Evolutionary conservation across 2,888 invertebrate genomes (phyloP), one percentile per base, ranked within the genome.

Genomic region (Polietes domitor): DNA sequence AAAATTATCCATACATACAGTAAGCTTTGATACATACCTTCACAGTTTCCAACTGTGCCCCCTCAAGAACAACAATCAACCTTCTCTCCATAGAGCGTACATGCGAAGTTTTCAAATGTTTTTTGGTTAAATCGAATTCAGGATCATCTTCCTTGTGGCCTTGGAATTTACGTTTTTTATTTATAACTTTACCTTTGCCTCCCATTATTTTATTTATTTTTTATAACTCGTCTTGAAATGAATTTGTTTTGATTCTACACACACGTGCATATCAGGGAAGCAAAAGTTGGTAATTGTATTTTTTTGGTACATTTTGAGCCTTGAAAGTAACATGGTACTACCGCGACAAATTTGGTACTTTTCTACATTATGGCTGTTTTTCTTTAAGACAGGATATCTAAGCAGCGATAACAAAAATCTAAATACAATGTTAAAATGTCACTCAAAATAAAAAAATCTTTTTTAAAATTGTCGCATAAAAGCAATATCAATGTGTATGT

Each of bases 11-110:
- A 0, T 61, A 12, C n/a, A 61, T 15, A n/a, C 24, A 26, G 9
- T n/a, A 32, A 12, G 21, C 37, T 32, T 32, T 32, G 37, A 37
- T 7, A 41, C 89, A 89, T 92, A 98, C 98, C 94, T 99, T 99
- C 0, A 98, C 98, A 58, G 98, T 97, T 93, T 99, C 99, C 74
- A 99, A 92, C 89, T 98, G 98, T 3, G 99, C 98, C 80, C 96
- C 96, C 93, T 99, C 99, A 76, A 99, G 93, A 80, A 99, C 95
- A 53, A 99, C 95, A 86, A 99, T 97, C 21, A 99, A 93, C 71
- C 99, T 95, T 92, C 98, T 98, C 88, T 98, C 97, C 92, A 96
- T 95, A 87, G 97, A 96, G 88, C 95, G 95, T 65, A 96, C 93
- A 86, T 97, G 97, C 19, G 94, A 93, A n/a, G 95, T 94, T 55